Evolutionary conservation across 2,888 invertebrate species (phyloP).

Genomic region (Emmelina monodactyla): DNA sequence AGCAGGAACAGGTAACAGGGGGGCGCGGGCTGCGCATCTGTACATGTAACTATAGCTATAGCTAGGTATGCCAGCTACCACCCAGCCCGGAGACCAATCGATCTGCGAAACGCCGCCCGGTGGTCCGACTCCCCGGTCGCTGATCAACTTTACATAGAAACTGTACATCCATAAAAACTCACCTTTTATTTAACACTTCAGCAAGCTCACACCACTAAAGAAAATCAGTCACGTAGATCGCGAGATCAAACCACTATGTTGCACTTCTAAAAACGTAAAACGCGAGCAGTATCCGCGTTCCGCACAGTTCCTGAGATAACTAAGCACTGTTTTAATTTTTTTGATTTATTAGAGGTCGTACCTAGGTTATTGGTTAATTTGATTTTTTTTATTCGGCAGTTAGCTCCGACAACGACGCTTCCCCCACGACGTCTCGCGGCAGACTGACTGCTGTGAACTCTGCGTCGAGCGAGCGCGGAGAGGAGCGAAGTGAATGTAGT

Average conservation of each 20-base stretch:
- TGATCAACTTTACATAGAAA: conserved; percentile 13
- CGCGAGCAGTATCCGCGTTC: conserved; percentile 11
- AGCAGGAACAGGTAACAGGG: conserved; percentile 22
- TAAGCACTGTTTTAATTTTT: conserved; percentile 34
- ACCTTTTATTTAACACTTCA: conserved; percentile 58
- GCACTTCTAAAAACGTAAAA: conserved; percentile 38
- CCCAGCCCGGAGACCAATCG: conserved; percentile 43
- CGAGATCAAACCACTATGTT: conserved; percentile 50
- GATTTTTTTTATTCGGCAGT: too few relatives aligned
- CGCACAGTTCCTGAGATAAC: conserved; percentile 42
- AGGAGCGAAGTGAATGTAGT: conserved; percentile 45
- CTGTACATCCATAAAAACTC: conserved; percentile 41
- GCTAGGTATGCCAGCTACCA: conserved; percentile 22
- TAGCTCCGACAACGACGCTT: conserved; percentile 26
- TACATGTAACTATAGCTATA: conserved; percentile 17
- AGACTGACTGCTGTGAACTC: conserved; percentile 53
- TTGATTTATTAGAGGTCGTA: conserved; percentile 22
- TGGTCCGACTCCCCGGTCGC: conserved; percentile 16
- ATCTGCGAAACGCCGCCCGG: conserved; percentile 37
- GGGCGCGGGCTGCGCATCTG: conserved; percentile 40
- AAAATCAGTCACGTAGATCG: conserved; percentile 53
- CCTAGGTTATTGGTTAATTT: too few relatives aligned
- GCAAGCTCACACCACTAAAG: conserved; percentile 44
- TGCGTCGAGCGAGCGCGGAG: conserved; percentile 35
- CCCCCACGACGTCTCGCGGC: conserved; percentile 51